Conservation (phyloP, 2,888 invertebrate genomes). For the Trichogramma evanescens region DNA sequence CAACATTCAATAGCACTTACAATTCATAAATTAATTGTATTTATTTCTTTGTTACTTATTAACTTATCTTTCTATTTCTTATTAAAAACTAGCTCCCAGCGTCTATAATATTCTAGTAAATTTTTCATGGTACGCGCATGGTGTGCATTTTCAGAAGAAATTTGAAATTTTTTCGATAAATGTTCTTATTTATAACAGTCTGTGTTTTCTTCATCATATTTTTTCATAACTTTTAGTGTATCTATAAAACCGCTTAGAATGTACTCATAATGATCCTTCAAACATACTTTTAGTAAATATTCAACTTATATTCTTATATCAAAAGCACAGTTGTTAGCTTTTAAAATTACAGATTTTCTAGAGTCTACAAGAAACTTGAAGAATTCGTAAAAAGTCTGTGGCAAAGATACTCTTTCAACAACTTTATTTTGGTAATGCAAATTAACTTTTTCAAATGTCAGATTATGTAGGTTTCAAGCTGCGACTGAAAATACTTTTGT, state of each 20-base stretch:
- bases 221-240: conserved; percentile 7
- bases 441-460: neutral
- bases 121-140: neutral
- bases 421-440: conserved; percentile 5
- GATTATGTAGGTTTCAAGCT: neutral
- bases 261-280: conserved; percentile 4
- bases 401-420: conserved; percentile 5
- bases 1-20: too few relatives aligned
- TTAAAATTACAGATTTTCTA: neutral
- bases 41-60: too few relatives aligned
- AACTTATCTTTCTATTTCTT: too few relatives aligned
- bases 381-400: conserved; percentile 9
- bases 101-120: neutral
- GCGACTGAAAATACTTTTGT: neutral
- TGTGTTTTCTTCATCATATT: neutral
- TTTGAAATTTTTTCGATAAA: neutral
- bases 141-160: neutral
- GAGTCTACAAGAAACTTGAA: conserved; percentile 6
- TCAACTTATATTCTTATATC: conserved; percentile 7
- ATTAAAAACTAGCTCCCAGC: too few relatives aligned
- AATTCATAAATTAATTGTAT: too few relatives aligned
- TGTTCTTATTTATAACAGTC: neutral
- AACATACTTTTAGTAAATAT: conserved; percentile 3
- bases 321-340: conserved; percentile 14
- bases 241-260: conserved; percentile 12